A percentile compares a stretch with the other conserved stretches of the same genome.
Conservation (phyloP, 2,113 vertebrate species). For the Myotis davidii region DNA sequence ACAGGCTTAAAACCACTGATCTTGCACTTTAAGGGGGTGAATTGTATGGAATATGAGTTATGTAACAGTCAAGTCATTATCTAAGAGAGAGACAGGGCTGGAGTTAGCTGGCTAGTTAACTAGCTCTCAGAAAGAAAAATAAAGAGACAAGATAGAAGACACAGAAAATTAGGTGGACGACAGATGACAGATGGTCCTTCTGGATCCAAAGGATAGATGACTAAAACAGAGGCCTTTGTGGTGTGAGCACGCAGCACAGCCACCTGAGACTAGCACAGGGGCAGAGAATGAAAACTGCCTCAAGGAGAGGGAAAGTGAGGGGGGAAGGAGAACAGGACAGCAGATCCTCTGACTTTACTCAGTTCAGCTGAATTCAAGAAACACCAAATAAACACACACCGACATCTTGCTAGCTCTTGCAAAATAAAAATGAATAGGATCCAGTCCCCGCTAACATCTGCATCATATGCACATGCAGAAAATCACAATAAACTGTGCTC, state of each 20-base stretch:
- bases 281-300: not conserved
- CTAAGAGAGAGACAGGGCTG: not conserved
- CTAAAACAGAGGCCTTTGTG: not conserved
- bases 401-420: not conserved
- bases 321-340: not conserved
- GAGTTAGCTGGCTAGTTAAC: not conserved
- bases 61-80: not conserved
- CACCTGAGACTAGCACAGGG: not conserved
- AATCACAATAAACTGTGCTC: not conserved
- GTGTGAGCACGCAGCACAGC: too few species aligned
- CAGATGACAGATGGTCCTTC: not conserved
- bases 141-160: not conserved
- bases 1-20: not conserved
- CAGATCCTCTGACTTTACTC: not conserved
- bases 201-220: not conserved
- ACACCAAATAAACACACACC: not conserved
- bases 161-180: not conserved
- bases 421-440: not conserved
- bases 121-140: not conserved
- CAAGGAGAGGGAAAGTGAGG: not conserved
- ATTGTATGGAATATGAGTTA: not conserved
- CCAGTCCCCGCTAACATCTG: not conserved
- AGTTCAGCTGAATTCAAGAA: not conserved
- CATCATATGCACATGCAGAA: not conserved
- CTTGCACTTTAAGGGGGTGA: not conserved